Conservation (phyloP, 2,888 invertebrate genomes). For the Hemistola chrysoprasaria region DNA sequence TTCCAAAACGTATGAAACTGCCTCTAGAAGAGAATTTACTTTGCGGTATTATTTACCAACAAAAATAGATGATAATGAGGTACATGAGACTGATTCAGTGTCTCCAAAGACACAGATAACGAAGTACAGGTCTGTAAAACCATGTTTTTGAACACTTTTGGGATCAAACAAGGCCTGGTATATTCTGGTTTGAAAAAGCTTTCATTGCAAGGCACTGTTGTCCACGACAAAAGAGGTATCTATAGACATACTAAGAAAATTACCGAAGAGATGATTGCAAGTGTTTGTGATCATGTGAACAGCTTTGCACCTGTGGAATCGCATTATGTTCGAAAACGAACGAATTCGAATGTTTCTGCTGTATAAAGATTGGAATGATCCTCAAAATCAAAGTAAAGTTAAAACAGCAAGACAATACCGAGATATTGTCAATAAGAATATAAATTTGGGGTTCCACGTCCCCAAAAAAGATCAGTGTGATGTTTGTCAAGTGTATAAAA, state of each 20-base stretch:
- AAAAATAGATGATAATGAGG: neutral
- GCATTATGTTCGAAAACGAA: constrained; percentile 18
- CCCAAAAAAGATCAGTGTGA: constrained; percentile 24
- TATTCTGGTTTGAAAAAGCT: constrained; percentile 15
- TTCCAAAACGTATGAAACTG: constrained; percentile 6
- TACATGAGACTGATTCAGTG: neutral
- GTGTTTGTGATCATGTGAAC: constrained; percentile 20
- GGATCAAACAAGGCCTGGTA: constrained; percentile 10
- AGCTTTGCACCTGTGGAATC: constrained; percentile 16
- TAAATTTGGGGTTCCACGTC: constrained; percentile 18
- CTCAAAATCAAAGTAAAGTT: constrained; percentile 7
- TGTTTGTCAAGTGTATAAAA: constrained; percentile 1
- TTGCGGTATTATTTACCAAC: constrained; percentile 1
- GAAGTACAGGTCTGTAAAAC: constrained; percentile 7
- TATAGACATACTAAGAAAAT: constrained; percentile 10
- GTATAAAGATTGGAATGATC: constrained; percentile 18
- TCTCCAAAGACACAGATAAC: no score
- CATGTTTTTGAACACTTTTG: constrained; percentile 18
- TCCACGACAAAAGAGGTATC: constrained; percentile 10
- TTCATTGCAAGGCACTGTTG: constrained; percentile 8
- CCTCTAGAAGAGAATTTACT: constrained; percentile 1
- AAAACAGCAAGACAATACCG: constrained; percentile 6
- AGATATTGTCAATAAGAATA: constrained; percentile 16
- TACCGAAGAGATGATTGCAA: constrained; percentile 16
- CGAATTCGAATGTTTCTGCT: constrained; percentile 17